phyloP scores from a whole-genome alignment of 2,113 vertebrate species.

The Procavia capensis region DNA sequence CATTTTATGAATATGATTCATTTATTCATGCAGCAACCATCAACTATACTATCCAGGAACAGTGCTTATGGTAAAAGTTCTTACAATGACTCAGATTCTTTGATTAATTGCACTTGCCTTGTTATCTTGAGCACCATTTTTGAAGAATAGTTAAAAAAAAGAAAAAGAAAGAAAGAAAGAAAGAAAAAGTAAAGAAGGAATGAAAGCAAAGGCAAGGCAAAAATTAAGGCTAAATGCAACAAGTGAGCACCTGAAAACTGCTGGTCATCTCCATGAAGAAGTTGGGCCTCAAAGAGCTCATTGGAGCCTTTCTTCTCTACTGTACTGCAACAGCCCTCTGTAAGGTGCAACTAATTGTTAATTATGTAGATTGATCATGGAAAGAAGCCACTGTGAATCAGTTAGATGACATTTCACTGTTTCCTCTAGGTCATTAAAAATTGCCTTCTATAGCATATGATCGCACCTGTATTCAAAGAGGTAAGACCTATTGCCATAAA shows the following conservation, averaged over 20 bases:
- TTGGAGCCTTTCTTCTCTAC: not conserved
- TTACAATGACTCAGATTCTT: not conserved
- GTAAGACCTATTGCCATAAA: constrained; percentile 34
- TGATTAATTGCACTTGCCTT: not conserved
- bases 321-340: not conserved
- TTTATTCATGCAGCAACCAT: not conserved
- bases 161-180: not conserved
- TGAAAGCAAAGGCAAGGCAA: not conserved
- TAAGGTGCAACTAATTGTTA: constrained; percentile 23
- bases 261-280: not conserved
- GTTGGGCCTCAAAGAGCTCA: not conserved
- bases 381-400: constrained; percentile 21
- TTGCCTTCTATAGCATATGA: not conserved
- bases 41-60: not conserved
- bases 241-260: not conserved
- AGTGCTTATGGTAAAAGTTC: not conserved
- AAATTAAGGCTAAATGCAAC: not conserved
- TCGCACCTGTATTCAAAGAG: not conserved
- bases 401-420: constrained; percentile 56
- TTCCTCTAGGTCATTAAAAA: constrained; percentile 35
- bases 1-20: too few relatives aligned
- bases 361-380: constrained; percentile 35
- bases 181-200: fast-evolving
- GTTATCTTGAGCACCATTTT: not conserved
- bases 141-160: not conserved